Evolutionary conservation across 2,888 invertebrate genomes (phyloP).

Genomic region (Volucella zonaria): DNA sequence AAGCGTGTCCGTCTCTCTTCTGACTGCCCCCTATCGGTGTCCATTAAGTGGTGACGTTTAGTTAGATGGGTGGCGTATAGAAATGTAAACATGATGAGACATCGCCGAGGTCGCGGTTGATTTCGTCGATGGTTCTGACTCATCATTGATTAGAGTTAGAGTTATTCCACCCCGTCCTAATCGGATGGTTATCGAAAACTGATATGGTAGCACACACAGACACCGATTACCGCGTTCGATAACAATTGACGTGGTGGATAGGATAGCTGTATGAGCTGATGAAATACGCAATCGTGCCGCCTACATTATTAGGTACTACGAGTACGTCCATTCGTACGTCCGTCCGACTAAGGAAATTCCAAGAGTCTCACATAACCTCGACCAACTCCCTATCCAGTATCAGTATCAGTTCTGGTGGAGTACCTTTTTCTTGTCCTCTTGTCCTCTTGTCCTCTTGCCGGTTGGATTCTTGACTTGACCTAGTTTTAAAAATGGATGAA

Average conservation of each 20-base stretch:
- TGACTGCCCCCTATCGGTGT: background rate
- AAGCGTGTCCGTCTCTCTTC: slow-evolving; percentile 2
- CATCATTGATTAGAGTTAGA: slow-evolving; percentile 53
- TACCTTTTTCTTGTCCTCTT: slow-evolving; percentile 28
- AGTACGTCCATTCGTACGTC: background rate
- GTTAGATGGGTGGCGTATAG: slow-evolving; percentile 40
- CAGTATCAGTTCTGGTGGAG: slow-evolving; percentile 8
- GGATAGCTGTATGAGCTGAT: background rate
- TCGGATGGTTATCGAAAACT: slow-evolving; percentile 56
- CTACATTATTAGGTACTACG: slow-evolving; percentile 38
- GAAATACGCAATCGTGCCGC: slow-evolving; percentile 59
- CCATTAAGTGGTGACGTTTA: slow-evolving; percentile 44
- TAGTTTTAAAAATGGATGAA: slow-evolving; percentile 41
- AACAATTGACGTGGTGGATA: background rate
- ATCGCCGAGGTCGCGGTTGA: slow-evolving; percentile 33
- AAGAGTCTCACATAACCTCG: slow-evolving; percentile 26
- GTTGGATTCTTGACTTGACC: slow-evolving; percentile 55
- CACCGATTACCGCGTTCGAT: slow-evolving; percentile 48
- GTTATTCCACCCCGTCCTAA: slow-evolving; percentile 18
- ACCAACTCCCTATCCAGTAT: background rate
- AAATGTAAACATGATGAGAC: slow-evolving; percentile 60
- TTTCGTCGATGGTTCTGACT: slow-evolving; percentile 41
- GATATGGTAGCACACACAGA: slow-evolving; percentile 51
- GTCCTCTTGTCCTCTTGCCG: slow-evolving; percentile 4
- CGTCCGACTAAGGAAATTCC: slow-evolving; percentile 20